A percentile compares a stretch with the other conserved stretches of the same genome.
Evolutionary conservation across 2,888 invertebrate species (phyloP).

Genomic region (Synergus gifuensis): DNA sequence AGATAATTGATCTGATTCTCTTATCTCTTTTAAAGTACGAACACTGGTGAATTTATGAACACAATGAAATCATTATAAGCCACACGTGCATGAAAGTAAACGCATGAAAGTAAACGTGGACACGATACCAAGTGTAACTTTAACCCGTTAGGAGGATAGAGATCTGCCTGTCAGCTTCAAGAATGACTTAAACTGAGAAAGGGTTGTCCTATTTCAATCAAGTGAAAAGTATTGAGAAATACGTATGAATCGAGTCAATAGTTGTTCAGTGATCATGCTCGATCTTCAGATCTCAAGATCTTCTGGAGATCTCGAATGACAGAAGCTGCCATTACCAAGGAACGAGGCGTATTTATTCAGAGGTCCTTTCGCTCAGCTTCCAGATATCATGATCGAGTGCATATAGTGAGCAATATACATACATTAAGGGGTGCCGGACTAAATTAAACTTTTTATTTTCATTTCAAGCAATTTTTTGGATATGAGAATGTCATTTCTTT

Average conservation of each 20-base stretch:
- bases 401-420: constrained; percentile 30
- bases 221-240: constrained; percentile 25
- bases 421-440: background rate
- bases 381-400: constrained; percentile 42
- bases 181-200: constrained; percentile 41
- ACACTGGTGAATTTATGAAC: constrained; percentile 29
- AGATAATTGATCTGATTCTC: background rate
- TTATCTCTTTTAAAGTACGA: constrained; percentile 16
- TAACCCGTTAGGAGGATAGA: constrained; percentile 53
- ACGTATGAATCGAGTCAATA: constrained; percentile 45
- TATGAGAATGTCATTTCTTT: background rate
- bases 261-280: constrained; percentile 44
- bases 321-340: constrained; percentile 40
- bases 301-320: constrained; percentile 37
- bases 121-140: constrained; percentile 56
- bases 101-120: constrained; percentile 48
- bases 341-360: constrained; percentile 50
- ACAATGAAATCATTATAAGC: constrained; percentile 56
- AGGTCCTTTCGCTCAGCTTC: constrained; percentile 45
- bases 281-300: constrained; percentile 47
- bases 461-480: background rate
- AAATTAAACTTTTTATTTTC: background rate
- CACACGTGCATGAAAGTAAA: constrained; percentile 50
- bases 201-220: constrained; percentile 35
- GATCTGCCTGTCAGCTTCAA: constrained; percentile 51